Percentiles rank a stretch among this genome's conserved stretches.
These are phyloP conservation scores for Antechinus flavipes DNA, from an alignment of 2,113 vertebrate genomes.

Conservation along the genomic window DNA sequence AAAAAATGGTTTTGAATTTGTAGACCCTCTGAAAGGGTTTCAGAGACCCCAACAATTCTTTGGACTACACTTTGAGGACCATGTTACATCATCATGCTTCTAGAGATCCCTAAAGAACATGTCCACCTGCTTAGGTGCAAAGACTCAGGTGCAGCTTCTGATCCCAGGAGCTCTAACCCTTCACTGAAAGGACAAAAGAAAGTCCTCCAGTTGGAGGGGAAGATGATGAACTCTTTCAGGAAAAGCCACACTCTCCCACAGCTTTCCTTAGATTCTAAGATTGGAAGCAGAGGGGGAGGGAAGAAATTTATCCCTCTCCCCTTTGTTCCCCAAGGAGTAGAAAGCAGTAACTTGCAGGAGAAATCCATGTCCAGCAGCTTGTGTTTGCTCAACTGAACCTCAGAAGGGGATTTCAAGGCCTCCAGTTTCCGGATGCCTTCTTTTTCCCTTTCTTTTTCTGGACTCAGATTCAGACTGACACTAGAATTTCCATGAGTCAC, in stretches of 20 bases:
- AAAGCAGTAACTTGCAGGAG: background rate
- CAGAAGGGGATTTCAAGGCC: no score
- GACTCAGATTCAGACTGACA: no score
- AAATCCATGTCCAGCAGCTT: background rate
- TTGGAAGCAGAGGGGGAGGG: background rate
- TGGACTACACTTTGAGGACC: no score
- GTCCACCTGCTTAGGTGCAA: background rate
- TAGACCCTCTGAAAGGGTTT: no score
- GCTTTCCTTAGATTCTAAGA: background rate
- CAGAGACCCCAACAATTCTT: no score
- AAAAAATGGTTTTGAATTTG: no score
- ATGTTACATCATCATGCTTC: background rate
- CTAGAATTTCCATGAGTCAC: background rate
- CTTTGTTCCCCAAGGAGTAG: background rate
- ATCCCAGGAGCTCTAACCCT: background rate
- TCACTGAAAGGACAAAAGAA: background rate
- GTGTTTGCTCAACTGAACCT: background rate
- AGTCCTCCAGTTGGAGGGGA: background rate
- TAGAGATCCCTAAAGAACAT: background rate
- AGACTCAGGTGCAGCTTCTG: no score
- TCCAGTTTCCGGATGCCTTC: no score
- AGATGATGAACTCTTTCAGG: no score
- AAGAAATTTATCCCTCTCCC: background rate
- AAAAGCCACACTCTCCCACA: background rate
- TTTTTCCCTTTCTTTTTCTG: no score